Conservation (phyloP, 2,113 vertebrate species). For the Nanorana parkeri region DNA sequence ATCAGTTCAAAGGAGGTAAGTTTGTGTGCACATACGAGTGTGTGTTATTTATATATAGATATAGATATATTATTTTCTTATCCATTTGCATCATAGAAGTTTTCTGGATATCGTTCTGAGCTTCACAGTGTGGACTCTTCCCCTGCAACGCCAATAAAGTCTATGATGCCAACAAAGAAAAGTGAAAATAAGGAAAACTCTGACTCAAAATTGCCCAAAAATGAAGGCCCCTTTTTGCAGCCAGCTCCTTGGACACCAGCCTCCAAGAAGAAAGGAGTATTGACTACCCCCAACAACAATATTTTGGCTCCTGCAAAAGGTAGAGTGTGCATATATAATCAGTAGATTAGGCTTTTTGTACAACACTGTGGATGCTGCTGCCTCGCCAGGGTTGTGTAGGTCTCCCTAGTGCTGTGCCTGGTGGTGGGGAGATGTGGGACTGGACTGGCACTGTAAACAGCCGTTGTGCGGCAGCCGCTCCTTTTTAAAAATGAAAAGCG, state of each 20-base stretch:
- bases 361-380: slow-evolving; percentile 6
- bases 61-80: no score
- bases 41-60: not conserved
- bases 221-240: slow-evolving; percentile 71
- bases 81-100: slow-evolving; percentile 56
- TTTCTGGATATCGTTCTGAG: slow-evolving; percentile 55
- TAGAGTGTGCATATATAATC: slow-evolving; percentile 45
- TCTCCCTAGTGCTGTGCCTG: no score
- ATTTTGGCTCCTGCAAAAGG: slow-evolving; percentile 63
- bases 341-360: no score
- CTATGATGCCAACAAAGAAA: slow-evolving; percentile 66
- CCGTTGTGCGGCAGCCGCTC: no score
- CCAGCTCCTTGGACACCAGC: slow-evolving; percentile 77
- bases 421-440: no score
- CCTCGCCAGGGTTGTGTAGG: no score
- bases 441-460: no score
- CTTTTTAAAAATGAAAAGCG: no score
- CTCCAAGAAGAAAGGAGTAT: slow-evolving; percentile 69
- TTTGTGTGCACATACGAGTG: not conserved
- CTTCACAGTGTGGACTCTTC: slow-evolving; percentile 60
- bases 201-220: slow-evolving; percentile 61
- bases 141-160: slow-evolving; percentile 64
- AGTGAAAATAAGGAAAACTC: slow-evolving; percentile 84
- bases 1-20: slow-evolving; percentile 50
- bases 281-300: slow-evolving; percentile 69